phyloP scores from a whole-genome alignment of 2,888 invertebrate species.

The Apamea sordens region DNA sequence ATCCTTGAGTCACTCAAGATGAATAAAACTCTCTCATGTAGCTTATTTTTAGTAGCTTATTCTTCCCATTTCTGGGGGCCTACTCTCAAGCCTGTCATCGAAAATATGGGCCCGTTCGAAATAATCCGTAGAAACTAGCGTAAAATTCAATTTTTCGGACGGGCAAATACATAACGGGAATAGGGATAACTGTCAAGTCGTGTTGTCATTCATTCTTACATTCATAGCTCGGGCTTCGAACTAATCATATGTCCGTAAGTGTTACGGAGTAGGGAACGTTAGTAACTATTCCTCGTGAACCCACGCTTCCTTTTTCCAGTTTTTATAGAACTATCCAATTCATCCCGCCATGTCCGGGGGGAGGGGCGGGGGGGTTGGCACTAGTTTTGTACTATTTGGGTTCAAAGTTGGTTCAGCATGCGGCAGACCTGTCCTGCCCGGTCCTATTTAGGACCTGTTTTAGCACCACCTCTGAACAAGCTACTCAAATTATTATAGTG shows the following conservation, averaged over 20 bases:
- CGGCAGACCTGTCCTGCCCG: no score
- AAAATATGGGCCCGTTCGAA: not conserved
- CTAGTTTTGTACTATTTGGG: no score
- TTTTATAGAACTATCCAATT: not conserved
- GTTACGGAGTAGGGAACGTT: not conserved
- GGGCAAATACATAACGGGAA: not conserved
- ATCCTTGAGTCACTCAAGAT: not conserved
- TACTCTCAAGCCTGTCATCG: no score
- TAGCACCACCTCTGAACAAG: constrained; percentile 43
- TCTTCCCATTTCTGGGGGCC: not conserved
- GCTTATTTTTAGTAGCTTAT: not conserved
- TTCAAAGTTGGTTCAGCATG: not conserved
- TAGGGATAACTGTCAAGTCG: not conserved
- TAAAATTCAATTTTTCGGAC: not conserved
- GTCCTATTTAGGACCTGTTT: constrained; percentile 6
- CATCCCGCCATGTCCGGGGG: not conserved
- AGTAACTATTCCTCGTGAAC: no score
- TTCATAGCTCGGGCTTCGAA: no score
- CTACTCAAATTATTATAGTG: constrained; percentile 49
- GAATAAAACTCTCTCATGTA: no score
- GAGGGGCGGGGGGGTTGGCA: no score
- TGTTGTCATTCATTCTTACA: not conserved
- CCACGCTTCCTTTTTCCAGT: no score
- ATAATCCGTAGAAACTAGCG: not conserved
- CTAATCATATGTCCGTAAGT: not conserved